Evolutionary conservation across 30 jellyfish, hydroid and myxozoan species (phyloP), one percentile per base, ranked within the genome.

Genomic region (Mastigias papua): DNA sequence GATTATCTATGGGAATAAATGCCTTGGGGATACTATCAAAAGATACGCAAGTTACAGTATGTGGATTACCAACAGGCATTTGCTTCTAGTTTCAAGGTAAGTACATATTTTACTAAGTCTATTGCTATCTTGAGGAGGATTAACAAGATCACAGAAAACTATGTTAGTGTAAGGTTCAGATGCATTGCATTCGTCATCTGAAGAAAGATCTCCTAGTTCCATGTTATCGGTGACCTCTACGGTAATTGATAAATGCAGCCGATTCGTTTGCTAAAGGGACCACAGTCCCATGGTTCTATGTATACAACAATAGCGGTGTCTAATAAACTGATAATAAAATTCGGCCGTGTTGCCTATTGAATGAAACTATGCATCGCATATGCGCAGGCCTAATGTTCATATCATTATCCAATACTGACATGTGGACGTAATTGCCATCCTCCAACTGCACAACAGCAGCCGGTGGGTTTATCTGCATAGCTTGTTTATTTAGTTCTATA

Each of bases 231-330:
- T 8, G 54, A 42, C 54, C 54, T 42, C 54, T 42, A 4, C 54
- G 13, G 7, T 42, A 4, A 42, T 42, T 42, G 54, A 42, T 42
- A 15, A 42, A 42, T 42, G 27, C 67, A 54, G 17, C 27, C 17
- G 67, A 54, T 54, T 21, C 17, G 67, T 54, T 80, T 80, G 90
- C 29, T 62, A 34, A n/a, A 80, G 67, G 34, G 26, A 78, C 89
- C 32, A 80, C 28, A 2, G 81, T 69, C 48, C 61, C 32, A 80
- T 35, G 16, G 81, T 69, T 23, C 61, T 60, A 57, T 80, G 90
- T 19, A 80, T 49, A 37, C 90, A 80, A 10, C 60, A 26, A 20
- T n/a, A 51, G 21, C 48, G 48, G 7, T 42, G 60, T 9, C 11
- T 28, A 21, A 17, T 34, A 21, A 48, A 80, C 13, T 78, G 42